phyloP scores from a whole-genome alignment of 2,113 vertebrate genomes.

The Semicossyphus pulcher region DNA sequence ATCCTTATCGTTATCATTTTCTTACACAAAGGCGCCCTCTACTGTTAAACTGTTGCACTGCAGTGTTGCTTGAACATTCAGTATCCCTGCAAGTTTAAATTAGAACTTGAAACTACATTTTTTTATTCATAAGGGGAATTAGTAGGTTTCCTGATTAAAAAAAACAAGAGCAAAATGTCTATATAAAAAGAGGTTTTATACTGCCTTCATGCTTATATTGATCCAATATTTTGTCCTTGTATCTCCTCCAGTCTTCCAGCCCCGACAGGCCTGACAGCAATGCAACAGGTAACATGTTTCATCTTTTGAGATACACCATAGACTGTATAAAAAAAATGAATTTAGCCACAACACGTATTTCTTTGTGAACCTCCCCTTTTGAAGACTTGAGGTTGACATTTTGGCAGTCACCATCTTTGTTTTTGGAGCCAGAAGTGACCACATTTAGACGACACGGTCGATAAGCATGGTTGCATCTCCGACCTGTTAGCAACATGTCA shows the following conservation, averaged over 20 bases:
- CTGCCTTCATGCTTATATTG: background rate
- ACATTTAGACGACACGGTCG: too few species aligned
- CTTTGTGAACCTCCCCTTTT: too few species aligned
- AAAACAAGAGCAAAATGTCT: too few species aligned
- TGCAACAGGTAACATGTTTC: slow-evolving; percentile 82
- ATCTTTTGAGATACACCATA: background rate
- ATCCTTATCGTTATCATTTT: background rate
- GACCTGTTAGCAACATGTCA: too few species aligned
- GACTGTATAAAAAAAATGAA: too few species aligned
- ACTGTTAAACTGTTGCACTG: slow-evolving; percentile 12
- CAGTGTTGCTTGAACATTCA: background rate
- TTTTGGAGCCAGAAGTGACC: too few species aligned
- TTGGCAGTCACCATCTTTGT: too few species aligned
- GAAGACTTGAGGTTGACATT: too few species aligned
- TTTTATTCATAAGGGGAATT: background rate
- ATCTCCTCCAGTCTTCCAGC: slow-evolving; percentile 69
- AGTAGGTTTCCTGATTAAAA: too few species aligned
- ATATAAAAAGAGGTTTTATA: too few species aligned
- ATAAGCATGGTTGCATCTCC: too few species aligned
- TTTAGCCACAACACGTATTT: too few species aligned
- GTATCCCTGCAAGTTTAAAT: background rate
- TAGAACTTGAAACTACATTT: background rate
- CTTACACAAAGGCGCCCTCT: slow-evolving; percentile 40
- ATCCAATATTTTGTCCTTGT: slow-evolving; percentile 10
- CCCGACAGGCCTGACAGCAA: slow-evolving; percentile 87